phyloP scores from a whole-genome alignment of 2,888 invertebrate species.

The Tachina fera region DNA sequence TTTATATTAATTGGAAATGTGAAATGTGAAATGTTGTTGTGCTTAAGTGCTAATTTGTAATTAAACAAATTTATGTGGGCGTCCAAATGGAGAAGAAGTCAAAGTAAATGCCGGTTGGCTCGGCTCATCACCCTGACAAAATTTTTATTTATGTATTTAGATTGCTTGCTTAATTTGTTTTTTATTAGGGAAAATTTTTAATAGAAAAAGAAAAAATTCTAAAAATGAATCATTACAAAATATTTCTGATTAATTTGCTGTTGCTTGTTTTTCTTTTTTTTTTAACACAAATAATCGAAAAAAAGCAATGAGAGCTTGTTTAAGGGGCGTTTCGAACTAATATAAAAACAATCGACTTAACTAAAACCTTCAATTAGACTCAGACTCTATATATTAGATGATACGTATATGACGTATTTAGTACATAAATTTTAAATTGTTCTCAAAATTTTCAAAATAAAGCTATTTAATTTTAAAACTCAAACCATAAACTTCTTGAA shows the following conservation, averaged over 20 bases:
- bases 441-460: too few species aligned
- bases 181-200: not conserved
- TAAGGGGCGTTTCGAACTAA: too few species aligned
- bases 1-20: constrained; percentile 20
- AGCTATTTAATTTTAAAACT: too few species aligned
- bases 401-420: too few species aligned
- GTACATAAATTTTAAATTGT: too few species aligned
- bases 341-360: too few species aligned
- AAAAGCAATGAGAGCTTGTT: too few species aligned
- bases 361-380: too few species aligned
- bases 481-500: too few species aligned
- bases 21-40: constrained; percentile 5
- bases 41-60: constrained; percentile 17
- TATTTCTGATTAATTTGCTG: not conserved
- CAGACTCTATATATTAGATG: too few species aligned
- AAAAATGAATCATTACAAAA: not conserved
- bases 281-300: too few species aligned
- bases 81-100: not conserved
- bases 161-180: not conserved
- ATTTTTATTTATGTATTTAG: not conserved
- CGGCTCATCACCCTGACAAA: not conserved
- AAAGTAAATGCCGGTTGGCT: not conserved
- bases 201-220: not conserved
- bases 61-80: constrained; percentile 23
- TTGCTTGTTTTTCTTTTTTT: not conserved